Base-by-base conservation (phyloP, 2,113 vertebrate species). In the Trachemys scripta region DNA sequence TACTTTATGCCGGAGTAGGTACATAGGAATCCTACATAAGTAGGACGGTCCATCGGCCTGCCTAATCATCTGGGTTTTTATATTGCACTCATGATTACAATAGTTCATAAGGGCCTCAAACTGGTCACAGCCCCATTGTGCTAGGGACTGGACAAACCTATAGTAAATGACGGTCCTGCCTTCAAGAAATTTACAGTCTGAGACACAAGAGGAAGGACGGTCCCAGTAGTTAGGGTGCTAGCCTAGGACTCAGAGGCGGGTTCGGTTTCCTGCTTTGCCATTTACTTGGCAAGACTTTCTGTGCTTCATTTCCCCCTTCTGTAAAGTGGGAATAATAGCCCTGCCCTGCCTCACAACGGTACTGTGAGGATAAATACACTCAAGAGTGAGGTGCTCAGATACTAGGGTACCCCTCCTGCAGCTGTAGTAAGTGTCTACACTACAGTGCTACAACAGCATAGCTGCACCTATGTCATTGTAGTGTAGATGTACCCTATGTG, bases 51-150 rank as follows among this genome's bases (percentile, higher is more conserved):
- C 59, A 20, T 56, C 31, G 62, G 19, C 57, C 80, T 80, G 56
- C 51, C 47, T 89, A 91, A 87, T 94, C 82, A 92, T 89, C 47
- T 78, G 42, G 27, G 47, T 53, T 89, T 89, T 94, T 65, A 31
- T 87, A 7, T 82, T 89, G 8, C n/a, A 49, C 38, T 85, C 65
- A 31, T 84, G 35, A 82, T 13, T 13, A 75, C 45, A 27, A 16
- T 76, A 51, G 65, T 29, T 75, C 47, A 85, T 22, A 12, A 53
- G 89, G 80, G 65, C 29, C 29, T 56, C 89, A 81, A n/a, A 72
- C 35, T 56, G 47, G 75, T 51, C 82, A 88, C 59, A 56, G 5
- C 4, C 45, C 92, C 5, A 1, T 22, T 89, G 14, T 65, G 79
- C 2, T 24, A 22, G 25, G 35, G 11, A 11, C 47, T 82, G 38